Base-by-base conservation (phyloP, 1,140 invertebrate genomes). In the Belonocnema kinseyi region DNA sequence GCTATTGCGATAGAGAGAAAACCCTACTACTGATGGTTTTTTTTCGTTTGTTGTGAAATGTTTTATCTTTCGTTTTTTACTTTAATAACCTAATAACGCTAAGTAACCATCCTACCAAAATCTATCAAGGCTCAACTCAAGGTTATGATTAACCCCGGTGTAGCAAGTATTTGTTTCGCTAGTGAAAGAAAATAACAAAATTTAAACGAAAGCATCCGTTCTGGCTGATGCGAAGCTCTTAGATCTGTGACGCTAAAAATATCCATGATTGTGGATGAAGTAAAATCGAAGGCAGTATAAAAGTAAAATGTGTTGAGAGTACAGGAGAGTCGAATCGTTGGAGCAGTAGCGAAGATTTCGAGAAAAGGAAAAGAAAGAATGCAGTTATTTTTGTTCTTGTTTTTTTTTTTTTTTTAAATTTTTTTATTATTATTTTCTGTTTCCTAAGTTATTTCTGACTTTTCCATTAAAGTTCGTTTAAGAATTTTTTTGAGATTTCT, bases 21-120 rank as follows among this genome's bases (percentile, higher is more conserved):
- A 75, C 77, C 80, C 87, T 85, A 76, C 87, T 85, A 76, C 77
- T 80, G 82, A 80, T 85, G 78, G 73, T 79, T 83, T 85, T 83
- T 26, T 26, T n/a, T n/a, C n/a, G 21, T 26, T 26, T 26, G 21
- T 26, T 83, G 77, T 79, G 79, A 77, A 83, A 83, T 84, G 75
- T 74, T 83, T 77, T 82, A 83, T 84, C 77, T 75, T 76, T 81
- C 77, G 13, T 70, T 75, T 79, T 79, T 77, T 73, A 79, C 56
- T 81, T 76, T 79, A 46, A 76, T n/a, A 53, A 50, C 50, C 61
- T 66, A 77, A 54, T 17, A 71, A 73, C 72, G 53, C 74, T 40
- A 56, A 79, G 72, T 71, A 50, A 80, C 61, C 50, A 26, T 16
- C 61, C 40, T 40, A 33, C 26, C 33, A 66, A 16, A 66, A 66